These are phyloP conservation scores for Halictus ligatus DNA, from an alignment of 2,888 invertebrate genomes.

Conservation along the genomic window DNA sequence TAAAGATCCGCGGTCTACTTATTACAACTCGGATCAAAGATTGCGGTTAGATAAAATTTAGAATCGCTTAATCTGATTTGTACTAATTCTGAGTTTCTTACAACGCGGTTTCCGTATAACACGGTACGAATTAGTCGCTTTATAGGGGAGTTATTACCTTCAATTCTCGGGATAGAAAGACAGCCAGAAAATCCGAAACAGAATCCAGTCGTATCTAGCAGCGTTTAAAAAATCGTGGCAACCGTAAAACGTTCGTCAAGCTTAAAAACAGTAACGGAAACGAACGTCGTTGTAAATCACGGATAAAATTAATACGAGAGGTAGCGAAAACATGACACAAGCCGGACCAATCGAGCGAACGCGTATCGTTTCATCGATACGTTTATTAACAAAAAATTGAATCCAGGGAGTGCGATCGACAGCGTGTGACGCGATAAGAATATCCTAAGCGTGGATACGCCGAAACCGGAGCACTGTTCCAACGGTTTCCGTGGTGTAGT, in stretches of 20 bases:
- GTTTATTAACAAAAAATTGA: not conserved
- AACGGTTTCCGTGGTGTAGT: constrained; percentile 92
- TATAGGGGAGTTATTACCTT: too few species aligned
- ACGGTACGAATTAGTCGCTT: too few species aligned
- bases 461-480: rapidly evolving
- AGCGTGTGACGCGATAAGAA: not conserved
- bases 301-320: not conserved
- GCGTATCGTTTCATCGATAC: not conserved
- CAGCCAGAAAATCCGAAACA: not conserved
- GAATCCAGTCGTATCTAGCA: not conserved
- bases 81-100: too few species aligned
- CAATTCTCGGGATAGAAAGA: too few species aligned
- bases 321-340: not conserved
- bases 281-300: not conserved
- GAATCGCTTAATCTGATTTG: too few species aligned
- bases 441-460: not conserved
- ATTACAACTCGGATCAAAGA: too few species aligned
- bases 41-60: too few species aligned
- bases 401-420: not conserved
- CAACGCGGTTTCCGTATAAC: too few species aligned
- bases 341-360: not conserved
- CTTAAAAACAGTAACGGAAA: not conserved
- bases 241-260: not conserved
- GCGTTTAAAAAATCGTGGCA: not conserved
- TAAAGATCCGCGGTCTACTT: too few species aligned